A percentile compares a stretch with the other conserved stretches of the same genome.
Evolutionary conservation across 2,797 vertebrate species (phyloP).

Genomic region (Phataginus tricuspis): DNA sequence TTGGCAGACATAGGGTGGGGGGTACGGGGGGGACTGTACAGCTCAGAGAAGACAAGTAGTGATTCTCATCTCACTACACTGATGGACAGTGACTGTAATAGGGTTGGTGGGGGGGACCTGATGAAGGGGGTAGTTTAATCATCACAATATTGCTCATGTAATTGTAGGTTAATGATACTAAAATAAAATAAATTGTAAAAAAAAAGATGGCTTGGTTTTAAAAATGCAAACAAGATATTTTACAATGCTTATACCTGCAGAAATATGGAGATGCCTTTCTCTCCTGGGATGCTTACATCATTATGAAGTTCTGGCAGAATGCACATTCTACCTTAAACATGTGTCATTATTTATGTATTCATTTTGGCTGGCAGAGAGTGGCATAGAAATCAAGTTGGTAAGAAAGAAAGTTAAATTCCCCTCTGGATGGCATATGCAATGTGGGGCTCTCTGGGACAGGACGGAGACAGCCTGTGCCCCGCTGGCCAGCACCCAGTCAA

Average conservation of each 20-base stretch:
- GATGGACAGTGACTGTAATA: no score
- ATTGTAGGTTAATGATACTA: no score
- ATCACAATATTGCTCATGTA: no score
- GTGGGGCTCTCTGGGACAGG: background rate
- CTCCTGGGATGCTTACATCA: background rate
- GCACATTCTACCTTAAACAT: fast-evolving
- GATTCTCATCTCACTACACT: no score
- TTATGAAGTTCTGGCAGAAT: fast-evolving
- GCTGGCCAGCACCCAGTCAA: background rate
- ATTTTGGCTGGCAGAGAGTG: background rate
- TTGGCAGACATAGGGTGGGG: no score
- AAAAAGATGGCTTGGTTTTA: background rate
- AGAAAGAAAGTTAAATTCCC: background rate
- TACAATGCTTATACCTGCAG: background rate
- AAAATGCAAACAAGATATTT: background rate
- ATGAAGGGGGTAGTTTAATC: no score
- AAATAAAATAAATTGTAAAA: no score
- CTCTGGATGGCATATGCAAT: fast-evolving
- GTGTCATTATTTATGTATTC: background rate
- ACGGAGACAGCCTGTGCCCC: fast-evolving
- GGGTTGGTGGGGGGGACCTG: no score
- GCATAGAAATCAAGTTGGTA: background rate
- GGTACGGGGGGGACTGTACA: no score
- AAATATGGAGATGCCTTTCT: no score
- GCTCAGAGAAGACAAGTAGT: no score